phyloP scores from a whole-genome alignment of 2,888 invertebrate genomes.

The Scrobipalpa atriplicella region DNA sequence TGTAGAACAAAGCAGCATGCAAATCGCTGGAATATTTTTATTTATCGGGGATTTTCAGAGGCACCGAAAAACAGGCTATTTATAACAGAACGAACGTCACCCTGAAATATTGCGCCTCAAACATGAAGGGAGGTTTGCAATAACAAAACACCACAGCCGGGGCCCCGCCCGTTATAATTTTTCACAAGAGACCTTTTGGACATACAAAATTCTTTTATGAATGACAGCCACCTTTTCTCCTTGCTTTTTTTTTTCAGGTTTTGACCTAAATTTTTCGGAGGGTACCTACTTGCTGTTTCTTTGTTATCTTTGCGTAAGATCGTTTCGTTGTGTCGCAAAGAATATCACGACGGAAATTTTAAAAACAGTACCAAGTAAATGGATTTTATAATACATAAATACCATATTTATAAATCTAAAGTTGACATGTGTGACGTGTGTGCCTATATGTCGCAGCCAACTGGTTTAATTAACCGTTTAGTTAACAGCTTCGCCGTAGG shows the following conservation, averaged over 20 bases:
- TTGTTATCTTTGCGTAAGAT: not conserved
- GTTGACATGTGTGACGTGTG: too few relatives aligned
- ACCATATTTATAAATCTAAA: too few relatives aligned
- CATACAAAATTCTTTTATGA: conserved; percentile 15
- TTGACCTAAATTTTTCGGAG: conserved; percentile 1
- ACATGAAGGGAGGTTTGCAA: conserved; percentile 19
- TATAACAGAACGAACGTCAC: conserved; percentile 45
- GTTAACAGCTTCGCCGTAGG: too few relatives aligned
- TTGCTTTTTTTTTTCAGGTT: too few relatives aligned
- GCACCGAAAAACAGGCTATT: conserved; percentile 4
- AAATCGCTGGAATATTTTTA: not conserved
- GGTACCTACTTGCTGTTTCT: not conserved
- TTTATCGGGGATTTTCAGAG: conserved; percentile 7
- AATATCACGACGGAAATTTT: too few relatives aligned
- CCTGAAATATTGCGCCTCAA: conserved; percentile 54
- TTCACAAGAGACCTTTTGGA: conserved; percentile 56
- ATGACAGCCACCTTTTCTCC: conserved; percentile 14
- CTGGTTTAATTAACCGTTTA: too few relatives aligned
- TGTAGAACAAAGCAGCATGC: not conserved
- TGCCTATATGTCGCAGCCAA: too few relatives aligned
- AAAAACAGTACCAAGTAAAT: too few relatives aligned
- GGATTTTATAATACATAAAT: too few relatives aligned
- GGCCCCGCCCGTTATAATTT: conserved; percentile 56
- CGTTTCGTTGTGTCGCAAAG: not conserved
- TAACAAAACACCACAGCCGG: conserved; percentile 19